Base-by-base conservation (phyloP, 2,797 vertebrate genomes). In the Poeciliopsis infans region DNA sequence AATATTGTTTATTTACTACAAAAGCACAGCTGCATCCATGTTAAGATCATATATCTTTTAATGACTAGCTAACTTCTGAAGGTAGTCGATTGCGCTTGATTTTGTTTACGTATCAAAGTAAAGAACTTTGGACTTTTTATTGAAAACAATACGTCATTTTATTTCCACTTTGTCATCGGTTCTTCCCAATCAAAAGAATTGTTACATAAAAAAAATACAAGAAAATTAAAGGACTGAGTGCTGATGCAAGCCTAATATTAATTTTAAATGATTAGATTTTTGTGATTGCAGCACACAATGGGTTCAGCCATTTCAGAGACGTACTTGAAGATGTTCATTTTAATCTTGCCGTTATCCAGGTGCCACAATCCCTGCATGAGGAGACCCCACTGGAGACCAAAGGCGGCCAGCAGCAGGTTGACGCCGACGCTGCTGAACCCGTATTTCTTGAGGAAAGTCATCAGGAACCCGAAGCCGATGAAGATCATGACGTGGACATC, bases 401-500 rank as follows among this genome's bases (percentile, higher is more conserved):
- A 95, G 76, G 97, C 97, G 3, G 98, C 98, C 75, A 99, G 95
- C 16, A 99, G 94, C 66, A 99, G 84, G 93, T 97, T 99, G 87
- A 97, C 31, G 5, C 98, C 97, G 84, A 99, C 96, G 5, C 98
- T 97, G 91, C 97, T 97, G 95, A 99, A 99, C 36, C 98, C 96
- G 13, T 99, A 99, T 89, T 96, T 95, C 95, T 98, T 98, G 91
- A 99, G 92, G 91, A 99, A 99, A 51, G 98, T 99, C 98, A 99
- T 99, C 84, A 99, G 94, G 93, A 99, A 99, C 36, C 98, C 98
- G 78, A 99, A 98, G 12, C 98, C 98, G 57, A 98, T 94, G 92
- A 99, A 99, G 94, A 99, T 97, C 98, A 99, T 99, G 82, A 99
- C 96, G 0, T 99, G 98, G 59, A 98, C 96, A 83, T 99, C 97